Evolutionary conservation across 2,888 invertebrate genomes (phyloP), one percentile per base, ranked within the genome.

Genomic region (Chirona hameri): DNA sequence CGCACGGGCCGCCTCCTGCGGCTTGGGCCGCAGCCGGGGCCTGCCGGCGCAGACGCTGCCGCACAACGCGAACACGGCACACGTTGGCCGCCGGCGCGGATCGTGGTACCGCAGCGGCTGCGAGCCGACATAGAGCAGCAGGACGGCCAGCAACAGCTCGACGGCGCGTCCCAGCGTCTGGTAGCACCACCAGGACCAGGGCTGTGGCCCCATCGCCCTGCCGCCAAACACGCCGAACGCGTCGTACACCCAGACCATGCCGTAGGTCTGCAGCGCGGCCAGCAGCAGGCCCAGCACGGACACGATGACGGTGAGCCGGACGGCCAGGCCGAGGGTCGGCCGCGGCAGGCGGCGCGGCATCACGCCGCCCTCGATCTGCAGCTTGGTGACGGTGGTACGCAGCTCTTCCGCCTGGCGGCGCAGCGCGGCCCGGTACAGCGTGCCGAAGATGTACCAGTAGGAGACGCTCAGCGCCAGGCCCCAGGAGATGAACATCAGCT

Each of bases 111-210:
- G 86, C 79, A 88, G 86, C 15, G 88, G 88, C 83, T 94, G 89
- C 82, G 95, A 95, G 81, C 95, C 94, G 18, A 97, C 95, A 91
- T 95, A 96, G 0, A 94, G 94, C 86, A 96, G 90, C 82, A 95
- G 90, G 9, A 93, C 93, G 86, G 96, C 94, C 86, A 97, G 94
- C n/a, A 93, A 92, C 80, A 97, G 92, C 89, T 97, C 97, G 82
- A 96, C 91, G 12, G 96, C 90, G 48, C 97, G 91, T 82, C 96
- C 91, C 0, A 94, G 93, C 87, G 95, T 93, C 87, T 97, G 95
- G 89, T 95, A 96, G 31, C 94, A 93, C 95, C 96, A 97, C 90
- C 96, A 93, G 7, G 96, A 90, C 97, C 97, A 97, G 84, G 90
- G 89, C 84, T 90, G 88, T 0, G 90, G 89, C 83, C 87, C 0